These are phyloP conservation scores for Silurus asotus DNA, from an alignment of 2,113 vertebrate species.

Conservation along the genomic window DNA sequence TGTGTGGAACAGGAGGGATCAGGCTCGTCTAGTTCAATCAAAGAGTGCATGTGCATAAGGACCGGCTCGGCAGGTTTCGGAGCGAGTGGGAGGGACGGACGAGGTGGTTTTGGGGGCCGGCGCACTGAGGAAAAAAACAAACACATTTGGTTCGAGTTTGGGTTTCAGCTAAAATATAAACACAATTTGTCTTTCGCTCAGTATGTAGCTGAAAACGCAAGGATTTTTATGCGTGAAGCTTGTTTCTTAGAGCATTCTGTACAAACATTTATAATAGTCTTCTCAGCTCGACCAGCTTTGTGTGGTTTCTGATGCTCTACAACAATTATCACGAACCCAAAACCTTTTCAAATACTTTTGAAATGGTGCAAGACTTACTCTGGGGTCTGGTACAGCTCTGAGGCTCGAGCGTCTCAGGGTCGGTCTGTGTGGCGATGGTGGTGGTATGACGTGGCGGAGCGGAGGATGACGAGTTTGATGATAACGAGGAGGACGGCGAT, in stretches of 20 bases:
- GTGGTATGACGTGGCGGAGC: constrained; percentile 63
- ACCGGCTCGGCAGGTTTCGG: constrained; percentile 45
- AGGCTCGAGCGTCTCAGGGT: constrained; percentile 69
- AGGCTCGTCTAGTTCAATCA: neutral
- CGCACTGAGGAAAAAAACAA: constrained; percentile 54
- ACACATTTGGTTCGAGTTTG: neutral
- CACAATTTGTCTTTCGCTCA: neutral
- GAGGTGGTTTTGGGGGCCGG: constrained; percentile 78
- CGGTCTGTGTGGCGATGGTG: constrained; percentile 93
- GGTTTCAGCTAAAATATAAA: neutral
- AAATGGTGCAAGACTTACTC: constrained; percentile 2
- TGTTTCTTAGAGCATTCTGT: neutral
- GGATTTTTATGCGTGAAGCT: neutral
- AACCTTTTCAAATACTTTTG: neutral
- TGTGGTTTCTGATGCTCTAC: neutral
- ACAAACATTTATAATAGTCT: neutral
- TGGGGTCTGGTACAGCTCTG: constrained; percentile 66
- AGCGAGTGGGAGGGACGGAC: constrained; percentile 64
- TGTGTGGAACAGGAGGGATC: constrained; percentile 52
- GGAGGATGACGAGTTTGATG: neutral
- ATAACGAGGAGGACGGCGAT: neutral
- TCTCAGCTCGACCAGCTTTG: neutral
- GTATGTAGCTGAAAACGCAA: neutral
- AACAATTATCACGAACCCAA: too few relatives aligned
- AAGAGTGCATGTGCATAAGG: neutral